These are phyloP conservation scores for Scomberomorus guttatus DNA, from an alignment of 2,797 vertebrate genomes.

Conservation along the genomic window DNA sequence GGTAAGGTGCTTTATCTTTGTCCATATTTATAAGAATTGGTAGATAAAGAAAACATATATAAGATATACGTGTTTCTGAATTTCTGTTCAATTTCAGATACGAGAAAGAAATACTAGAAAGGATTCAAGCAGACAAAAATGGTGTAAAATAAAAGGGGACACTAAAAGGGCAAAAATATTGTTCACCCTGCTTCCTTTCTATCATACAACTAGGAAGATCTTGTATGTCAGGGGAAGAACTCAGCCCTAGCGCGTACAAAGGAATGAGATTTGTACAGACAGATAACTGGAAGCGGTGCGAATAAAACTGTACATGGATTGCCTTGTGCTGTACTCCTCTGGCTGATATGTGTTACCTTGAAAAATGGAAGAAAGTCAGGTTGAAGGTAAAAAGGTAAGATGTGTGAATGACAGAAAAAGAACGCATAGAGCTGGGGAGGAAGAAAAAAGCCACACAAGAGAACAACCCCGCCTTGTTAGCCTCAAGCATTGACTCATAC, in stretches of 20 bases:
- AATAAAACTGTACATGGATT: slow-evolving; percentile 25
- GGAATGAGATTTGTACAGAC: slow-evolving; percentile 43
- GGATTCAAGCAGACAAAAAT: neutral
- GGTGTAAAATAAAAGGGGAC: neutral
- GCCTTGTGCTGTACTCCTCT: slow-evolving; percentile 26
- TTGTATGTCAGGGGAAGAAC: slow-evolving; percentile 25
- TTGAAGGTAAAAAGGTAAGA: neutral
- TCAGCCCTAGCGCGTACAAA: slow-evolving; percentile 19
- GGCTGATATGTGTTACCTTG: slow-evolving; percentile 28
- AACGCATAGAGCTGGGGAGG: neutral
- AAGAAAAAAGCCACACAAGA: neutral
- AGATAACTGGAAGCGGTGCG: slow-evolving; percentile 31
- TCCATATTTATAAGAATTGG: neutral
- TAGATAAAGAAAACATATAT: neutral
- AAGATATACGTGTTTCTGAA: neutral
- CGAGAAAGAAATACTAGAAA: neutral
- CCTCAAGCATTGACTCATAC: slow-evolving; percentile 35
- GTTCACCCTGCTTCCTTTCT: slow-evolving; percentile 28
- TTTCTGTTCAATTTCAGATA: slow-evolving; percentile 20
- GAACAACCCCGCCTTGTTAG: slow-evolving; percentile 31
- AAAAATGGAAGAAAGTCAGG: slow-evolving; percentile 32
- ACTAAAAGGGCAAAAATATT: neutral
- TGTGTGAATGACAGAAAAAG: slow-evolving; percentile 10
- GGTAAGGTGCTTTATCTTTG: slow-evolving; percentile 61
- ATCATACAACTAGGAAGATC: neutral